Evolutionary conservation across 2,888 invertebrate genomes (phyloP), one percentile per base, ranked within the genome.

Genomic region (Eupithecia pulchellata): DNA sequence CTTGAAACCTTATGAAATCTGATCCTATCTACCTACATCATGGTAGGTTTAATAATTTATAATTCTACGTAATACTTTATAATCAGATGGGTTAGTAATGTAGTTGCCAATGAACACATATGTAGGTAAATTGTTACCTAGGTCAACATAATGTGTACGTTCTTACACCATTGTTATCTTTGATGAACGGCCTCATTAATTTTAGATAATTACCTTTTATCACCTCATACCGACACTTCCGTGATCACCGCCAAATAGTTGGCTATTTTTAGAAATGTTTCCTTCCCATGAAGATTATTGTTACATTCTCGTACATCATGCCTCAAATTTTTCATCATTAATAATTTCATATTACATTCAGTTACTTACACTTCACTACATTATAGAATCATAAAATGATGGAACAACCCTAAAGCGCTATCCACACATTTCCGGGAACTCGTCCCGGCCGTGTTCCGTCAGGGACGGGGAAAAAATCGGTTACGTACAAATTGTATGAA

Each of bases 121-220:
- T n/a, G n/a, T n/a, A n/a, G n/a, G n/a, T n/a, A 34, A 34, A 13
- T 30, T n/a, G 0, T 32, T 32, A 60, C 9, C n/a, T 60, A 30
- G 29, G 32, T 60, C 32, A 60, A 60, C n/a, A 20, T n/a, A 0
- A 30, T 58, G n/a, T 9, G 30, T 30, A 58, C n/a, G 6, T 32
- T 32, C 57, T 17, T 30, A 58, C 17, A 42, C 20, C 20, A 52
- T 57, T n/a, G 29, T 32, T 68, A 67, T 39, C 64, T 68, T 57
- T 68, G 14, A 65, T 62, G 47, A 64, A 64, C 27, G 58, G 11
- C 57, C 68, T 73, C 64, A 71, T 77, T 77, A 78, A 75, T 76
- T 74, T 72, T 25, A 72, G 67, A 61, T 71, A 62, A 73, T 61
- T 71, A 65, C 39, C 61, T 42, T 57, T 74, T 75, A 73, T 76